phyloP scores from a whole-genome alignment of 2,797 vertebrate species.

The Alfaro cultratus region DNA sequence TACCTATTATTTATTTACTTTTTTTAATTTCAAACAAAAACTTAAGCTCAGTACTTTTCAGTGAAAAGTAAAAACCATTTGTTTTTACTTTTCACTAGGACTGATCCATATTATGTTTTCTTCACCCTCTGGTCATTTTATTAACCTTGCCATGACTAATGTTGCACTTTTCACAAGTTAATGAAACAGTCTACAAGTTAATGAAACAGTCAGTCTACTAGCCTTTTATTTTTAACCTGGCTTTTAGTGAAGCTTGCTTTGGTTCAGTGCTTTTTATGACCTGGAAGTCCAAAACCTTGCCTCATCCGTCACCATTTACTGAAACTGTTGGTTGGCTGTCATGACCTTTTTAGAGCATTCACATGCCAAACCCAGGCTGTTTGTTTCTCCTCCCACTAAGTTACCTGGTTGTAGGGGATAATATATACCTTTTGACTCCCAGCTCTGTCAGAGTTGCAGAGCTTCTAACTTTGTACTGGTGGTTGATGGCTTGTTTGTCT shows the following conservation, averaged over 20 bases:
- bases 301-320: constrained; percentile 35
- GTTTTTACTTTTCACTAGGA: neutral
- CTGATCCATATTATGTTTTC: neutral
- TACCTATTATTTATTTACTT: neutral
- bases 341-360: constrained; percentile 15
- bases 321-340: constrained; percentile 20
- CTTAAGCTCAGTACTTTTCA: neutral
- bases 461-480: neutral
- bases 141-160: neutral
- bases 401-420: constrained; percentile 46
- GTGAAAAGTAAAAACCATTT: neutral
- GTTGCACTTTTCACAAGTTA: neutral
- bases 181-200: neutral
- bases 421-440: constrained; percentile 43
- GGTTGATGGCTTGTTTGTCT: constrained; percentile 12
- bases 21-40: neutral
- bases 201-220: neutral
- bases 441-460: constrained; percentile 4
- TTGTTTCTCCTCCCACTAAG: constrained; percentile 54
- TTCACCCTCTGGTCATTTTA: neutral
- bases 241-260: neutral
- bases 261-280: constrained; percentile 38
- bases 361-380: constrained; percentile 20
- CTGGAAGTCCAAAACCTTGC: constrained; percentile 24
- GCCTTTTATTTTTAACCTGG: neutral